phyloP scores from a whole-genome alignment of 2,888 invertebrate genomes.

The Dryococelus australis region DNA sequence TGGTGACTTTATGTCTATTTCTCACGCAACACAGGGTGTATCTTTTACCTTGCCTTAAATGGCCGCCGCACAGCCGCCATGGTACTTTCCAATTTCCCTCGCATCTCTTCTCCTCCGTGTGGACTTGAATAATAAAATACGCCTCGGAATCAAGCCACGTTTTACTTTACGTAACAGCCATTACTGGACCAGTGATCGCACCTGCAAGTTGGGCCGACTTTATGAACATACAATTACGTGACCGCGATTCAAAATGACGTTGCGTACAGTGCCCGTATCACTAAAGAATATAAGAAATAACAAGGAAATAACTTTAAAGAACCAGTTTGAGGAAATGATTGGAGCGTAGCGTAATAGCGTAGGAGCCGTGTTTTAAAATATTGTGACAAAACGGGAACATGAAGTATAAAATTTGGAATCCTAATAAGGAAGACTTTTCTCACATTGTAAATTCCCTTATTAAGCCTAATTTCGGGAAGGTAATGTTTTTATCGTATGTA shows the following conservation, averaged over 20 bases:
- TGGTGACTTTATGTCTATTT: neutral
- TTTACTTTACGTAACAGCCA: neutral
- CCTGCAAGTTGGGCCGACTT: neutral
- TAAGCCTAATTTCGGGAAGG: too few relatives aligned
- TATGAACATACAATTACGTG: neutral
- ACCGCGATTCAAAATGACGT: neutral
- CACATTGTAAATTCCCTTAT: neutral
- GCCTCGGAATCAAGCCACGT: neutral
- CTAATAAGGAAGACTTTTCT: neutral
- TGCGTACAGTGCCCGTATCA: neutral
- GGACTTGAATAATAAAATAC: neutral
- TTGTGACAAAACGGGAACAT: neutral
- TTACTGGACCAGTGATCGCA: neutral
- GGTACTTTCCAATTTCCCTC: neutral
- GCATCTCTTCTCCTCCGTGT: neutral
- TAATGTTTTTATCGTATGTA: too few relatives aligned
- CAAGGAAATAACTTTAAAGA: neutral
- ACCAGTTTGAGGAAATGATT: neutral
- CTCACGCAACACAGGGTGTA: neutral
- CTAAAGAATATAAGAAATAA: neutral
- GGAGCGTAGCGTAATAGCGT: neutral
- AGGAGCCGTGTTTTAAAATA: neutral
- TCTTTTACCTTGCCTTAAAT: neutral
- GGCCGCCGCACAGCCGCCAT: neutral
- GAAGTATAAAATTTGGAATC: neutral